Evolutionary conservation across 1,140 invertebrate genomes (phyloP), one percentile per base, ranked within the genome.

Genomic region (Drosophila lini): DNA sequence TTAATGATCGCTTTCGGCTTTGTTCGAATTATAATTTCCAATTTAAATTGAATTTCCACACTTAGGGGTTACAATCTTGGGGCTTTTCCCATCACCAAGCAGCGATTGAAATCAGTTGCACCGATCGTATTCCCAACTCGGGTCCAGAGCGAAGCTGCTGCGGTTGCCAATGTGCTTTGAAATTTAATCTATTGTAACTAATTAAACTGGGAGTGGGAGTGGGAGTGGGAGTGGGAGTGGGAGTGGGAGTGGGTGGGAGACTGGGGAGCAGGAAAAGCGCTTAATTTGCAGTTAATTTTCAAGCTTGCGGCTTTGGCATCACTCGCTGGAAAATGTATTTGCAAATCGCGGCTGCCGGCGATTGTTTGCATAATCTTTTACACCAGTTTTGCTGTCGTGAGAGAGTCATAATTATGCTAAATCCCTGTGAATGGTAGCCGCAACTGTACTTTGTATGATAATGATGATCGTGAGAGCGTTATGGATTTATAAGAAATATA

Each of bases 181-280:
- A 89, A 89, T 84, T 89, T 89, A 89, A 89, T 89, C 84, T 89
- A 84, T 89, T 89, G 84, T 89, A 89, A 89, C 84, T 89, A 89
- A 89, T 89, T 89, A 89, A 89, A 81, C 65, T 55, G 56, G 48
- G 61, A 61, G 28, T 41, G 57, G 55, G 67, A 42, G 38, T 40
- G 38, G 38, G 11, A 13, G 19, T 31, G 45, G n/a, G 61, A 32
- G 57, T 42, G 58, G 48, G 58, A 42, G 38, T 40, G 38, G 38
- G 11, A 13, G 19, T 31, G 45, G n/a, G 61, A 32, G 57, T 42
- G 58, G 48, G 58, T 16, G 44, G 28, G 65, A 16, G 22, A 3
- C 34, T 22, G 48, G 52, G n/a, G 25, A 16, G 36, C 16, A 85
- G 52, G 70, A 74, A 86, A 81, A 81, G 73, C 78, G 70, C 84